A percentile compares a stretch with the other conserved stretches of the same genome.
These are phyloP conservation scores for Parasteatoda lunata DNA, from an alignment of 2,888 invertebrate species.

Conservation along the genomic window DNA sequence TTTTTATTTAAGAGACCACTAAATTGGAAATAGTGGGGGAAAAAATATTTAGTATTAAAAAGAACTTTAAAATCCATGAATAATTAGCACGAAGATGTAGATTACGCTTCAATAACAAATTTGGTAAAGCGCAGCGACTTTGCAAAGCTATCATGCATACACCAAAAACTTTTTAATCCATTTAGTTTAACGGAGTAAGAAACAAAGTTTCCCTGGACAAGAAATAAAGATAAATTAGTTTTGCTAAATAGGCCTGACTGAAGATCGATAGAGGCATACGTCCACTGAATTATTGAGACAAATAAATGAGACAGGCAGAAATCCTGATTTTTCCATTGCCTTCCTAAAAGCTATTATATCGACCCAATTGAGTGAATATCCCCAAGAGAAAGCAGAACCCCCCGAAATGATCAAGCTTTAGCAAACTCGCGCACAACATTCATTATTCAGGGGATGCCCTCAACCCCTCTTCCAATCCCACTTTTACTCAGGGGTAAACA, in stretches of 20 bases:
- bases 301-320: conserved; percentile 27
- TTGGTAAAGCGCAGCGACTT: too few relatives aligned
- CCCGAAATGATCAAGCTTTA: conserved; percentile 33
- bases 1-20: too few relatives aligned
- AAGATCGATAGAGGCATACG: not conserved
- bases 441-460: conserved; percentile 38
- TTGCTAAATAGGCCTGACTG: not conserved
- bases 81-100: too few relatives aligned
- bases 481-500: conserved; percentile 30
- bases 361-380: conserved; percentile 38
- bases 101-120: too few relatives aligned
- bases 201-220: too few relatives aligned
- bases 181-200: too few relatives aligned
- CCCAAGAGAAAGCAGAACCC: not conserved
- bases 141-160: too few relatives aligned
- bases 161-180: too few relatives aligned
- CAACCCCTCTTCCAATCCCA: not conserved
- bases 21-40: too few relatives aligned
- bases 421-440: conserved; percentile 16
- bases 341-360: conserved; percentile 3
- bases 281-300: not conserved
- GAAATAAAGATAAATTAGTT: not conserved
- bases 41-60: too few relatives aligned
- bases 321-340: conserved; percentile 6
- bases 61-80: too few relatives aligned